Evolutionary conservation across 2,888 invertebrate species (phyloP).

Genomic region (Buathra laborator): DNA sequence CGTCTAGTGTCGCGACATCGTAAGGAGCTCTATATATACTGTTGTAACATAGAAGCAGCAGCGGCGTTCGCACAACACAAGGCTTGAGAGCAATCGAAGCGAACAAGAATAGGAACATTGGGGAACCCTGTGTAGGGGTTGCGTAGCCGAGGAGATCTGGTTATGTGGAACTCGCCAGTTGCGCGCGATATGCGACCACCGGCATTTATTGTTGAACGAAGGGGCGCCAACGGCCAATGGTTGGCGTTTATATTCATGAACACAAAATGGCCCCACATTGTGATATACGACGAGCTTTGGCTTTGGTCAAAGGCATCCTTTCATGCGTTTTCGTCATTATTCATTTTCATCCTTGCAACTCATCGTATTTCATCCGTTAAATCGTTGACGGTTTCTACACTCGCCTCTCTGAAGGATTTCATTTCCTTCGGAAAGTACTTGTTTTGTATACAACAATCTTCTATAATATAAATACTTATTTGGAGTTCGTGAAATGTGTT

Average conservation of each 20-base stretch:
- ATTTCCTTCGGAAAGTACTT: conserved; percentile 11
- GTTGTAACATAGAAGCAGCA: conserved; percentile 62
- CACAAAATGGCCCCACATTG: conserved; percentile 78
- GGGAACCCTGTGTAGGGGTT: conserved; percentile 20
- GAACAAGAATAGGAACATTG: conserved; percentile 44
- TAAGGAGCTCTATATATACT: conserved; percentile 57
- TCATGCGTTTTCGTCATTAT: conserved; percentile 79
- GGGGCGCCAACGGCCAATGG: conserved; percentile 70
- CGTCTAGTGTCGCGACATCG: conserved; percentile 54
- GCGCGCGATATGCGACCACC: conserved; percentile 61
- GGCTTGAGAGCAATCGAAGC: conserved; percentile 49
- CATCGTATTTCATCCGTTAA: conserved; percentile 33
- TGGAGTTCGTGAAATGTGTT: conserved; percentile 38
- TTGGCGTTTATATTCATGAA: conserved; percentile 83
- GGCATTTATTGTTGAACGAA: conserved; percentile 79
- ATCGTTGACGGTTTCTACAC: not conserved
- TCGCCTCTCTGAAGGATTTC: conserved; percentile 2
- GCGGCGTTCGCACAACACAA: conserved; percentile 57
- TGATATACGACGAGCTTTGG: conserved; percentile 67
- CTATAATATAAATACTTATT: conserved; percentile 36
- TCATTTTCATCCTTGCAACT: conserved; percentile 75
- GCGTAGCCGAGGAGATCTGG: conserved; percentile 56
- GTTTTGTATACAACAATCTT: not conserved
- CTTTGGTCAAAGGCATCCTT: conserved; percentile 75
- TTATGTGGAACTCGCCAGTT: conserved; percentile 38